phyloP scores from a whole-genome alignment of 35 echinoderm and acorn worm genomes.

The Patiria miniata region DNA sequence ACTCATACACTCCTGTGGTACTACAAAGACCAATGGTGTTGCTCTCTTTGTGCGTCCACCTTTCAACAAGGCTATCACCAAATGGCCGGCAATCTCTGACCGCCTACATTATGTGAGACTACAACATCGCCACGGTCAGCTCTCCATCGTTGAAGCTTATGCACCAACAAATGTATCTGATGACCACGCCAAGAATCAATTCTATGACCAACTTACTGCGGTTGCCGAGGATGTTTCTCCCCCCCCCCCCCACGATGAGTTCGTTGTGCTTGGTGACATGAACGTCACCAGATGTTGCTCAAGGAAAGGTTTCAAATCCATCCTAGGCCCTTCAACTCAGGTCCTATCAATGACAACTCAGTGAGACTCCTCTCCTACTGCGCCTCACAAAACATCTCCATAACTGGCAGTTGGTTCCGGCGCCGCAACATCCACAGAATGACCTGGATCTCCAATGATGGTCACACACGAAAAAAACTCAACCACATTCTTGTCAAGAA shows the following conservation, averaged over 20 bases:
- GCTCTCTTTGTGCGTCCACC: background rate
- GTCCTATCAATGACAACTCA: background rate
- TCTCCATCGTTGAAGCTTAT: slow-evolving; percentile 2
- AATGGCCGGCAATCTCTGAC: background rate
- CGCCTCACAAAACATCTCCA: background rate
- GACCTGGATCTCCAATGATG: background rate
- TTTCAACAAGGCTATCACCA: too few relatives aligned
- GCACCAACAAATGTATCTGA: background rate
- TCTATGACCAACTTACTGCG: background rate
- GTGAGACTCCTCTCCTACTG: background rate
- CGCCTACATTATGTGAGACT: background rate
- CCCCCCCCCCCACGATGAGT: too few relatives aligned
- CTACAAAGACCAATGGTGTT: background rate
- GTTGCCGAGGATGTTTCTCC: background rate
- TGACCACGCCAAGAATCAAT: background rate
- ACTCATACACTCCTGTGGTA: background rate
- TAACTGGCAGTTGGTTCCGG: background rate
- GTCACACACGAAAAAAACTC: background rate
- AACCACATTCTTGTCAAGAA: background rate
- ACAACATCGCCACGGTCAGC: slow-evolving; percentile 5
- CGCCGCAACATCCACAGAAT: background rate
- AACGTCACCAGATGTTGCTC: too few relatives aligned
- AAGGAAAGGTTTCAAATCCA: too few relatives aligned
- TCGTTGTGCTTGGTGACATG: background rate
- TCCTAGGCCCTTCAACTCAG: too few relatives aligned